A percentile compares a stretch with the other conserved stretches of the same genome.
These are phyloP conservation scores for Ochropleura plecta DNA, from an alignment of 2,888 invertebrate species.

Conservation along the genomic window DNA sequence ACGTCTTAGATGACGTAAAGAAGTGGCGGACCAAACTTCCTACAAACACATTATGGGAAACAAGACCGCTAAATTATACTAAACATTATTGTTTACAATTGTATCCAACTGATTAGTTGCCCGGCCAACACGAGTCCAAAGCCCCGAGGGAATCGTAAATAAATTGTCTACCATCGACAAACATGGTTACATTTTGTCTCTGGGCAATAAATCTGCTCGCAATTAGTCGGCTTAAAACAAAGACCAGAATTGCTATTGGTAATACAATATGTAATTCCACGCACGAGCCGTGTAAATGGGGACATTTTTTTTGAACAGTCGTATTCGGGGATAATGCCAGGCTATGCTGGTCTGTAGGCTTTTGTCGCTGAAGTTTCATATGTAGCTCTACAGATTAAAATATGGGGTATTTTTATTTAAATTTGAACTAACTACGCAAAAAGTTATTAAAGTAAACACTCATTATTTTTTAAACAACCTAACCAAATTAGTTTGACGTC, in stretches of 20 bases:
- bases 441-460: too few species aligned
- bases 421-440: background rate
- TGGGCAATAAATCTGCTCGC: constrained; percentile 25
- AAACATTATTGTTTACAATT: constrained; percentile 1
- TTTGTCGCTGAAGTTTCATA: too few species aligned
- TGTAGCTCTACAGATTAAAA: background rate
- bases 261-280: constrained; percentile 13
- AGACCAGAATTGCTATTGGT: constrained; percentile 8
- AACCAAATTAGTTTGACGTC: too few species aligned
- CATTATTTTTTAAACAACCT: too few species aligned
- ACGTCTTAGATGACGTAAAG: too few species aligned
- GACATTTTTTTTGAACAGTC: background rate
- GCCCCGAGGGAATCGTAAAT: constrained; percentile 15
- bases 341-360: background rate
- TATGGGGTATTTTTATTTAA: background rate
- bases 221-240: constrained; percentile 25
- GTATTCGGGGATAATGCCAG: background rate
- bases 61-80: background rate
- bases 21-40: background rate
- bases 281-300: background rate
- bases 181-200: constrained; percentile 30
- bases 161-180: constrained; percentile 15
- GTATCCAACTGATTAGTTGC: background rate
- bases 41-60: background rate
- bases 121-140: background rate